Evolutionary conservation across 2,888 invertebrate genomes (phyloP).

Genomic region (Rambutsinella grinnellia): DNA sequence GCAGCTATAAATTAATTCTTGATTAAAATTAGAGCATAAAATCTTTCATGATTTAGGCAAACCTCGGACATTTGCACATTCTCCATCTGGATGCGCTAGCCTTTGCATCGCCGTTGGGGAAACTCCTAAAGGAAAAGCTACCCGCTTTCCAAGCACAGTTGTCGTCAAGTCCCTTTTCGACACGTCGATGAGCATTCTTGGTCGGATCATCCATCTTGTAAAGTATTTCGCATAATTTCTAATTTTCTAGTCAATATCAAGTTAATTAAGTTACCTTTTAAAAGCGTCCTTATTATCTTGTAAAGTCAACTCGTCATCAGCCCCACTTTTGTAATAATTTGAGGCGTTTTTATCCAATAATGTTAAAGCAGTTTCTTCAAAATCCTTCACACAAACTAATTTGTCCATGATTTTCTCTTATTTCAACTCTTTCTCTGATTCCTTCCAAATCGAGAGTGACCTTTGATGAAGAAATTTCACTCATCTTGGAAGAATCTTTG

Average conservation of each 20-base stretch:
- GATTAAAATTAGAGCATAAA: background rate
- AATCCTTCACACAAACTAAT: constrained; percentile 81
- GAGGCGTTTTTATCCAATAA: constrained; percentile 78
- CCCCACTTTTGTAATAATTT: constrained; percentile 91
- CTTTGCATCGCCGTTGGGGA: constrained; percentile 93
- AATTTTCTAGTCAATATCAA: constrained; percentile 4
- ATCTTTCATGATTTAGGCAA: constrained; percentile 48
- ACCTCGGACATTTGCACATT: constrained; percentile 86
- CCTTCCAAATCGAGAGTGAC: too few species aligned
- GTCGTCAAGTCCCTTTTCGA: constrained; percentile 76
- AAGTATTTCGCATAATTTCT: background rate
- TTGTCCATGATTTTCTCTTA: constrained; percentile 61
- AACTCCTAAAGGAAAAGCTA: constrained; percentile 82
- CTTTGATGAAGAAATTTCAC: too few species aligned
- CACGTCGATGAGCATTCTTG: constrained; percentile 83
- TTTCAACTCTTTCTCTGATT: too few species aligned
- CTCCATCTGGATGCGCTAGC: constrained; percentile 92
- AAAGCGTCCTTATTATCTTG: constrained; percentile 82
- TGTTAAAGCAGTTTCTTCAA: constrained; percentile 79
- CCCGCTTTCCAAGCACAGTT: constrained; percentile 75
- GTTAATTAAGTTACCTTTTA: constrained; percentile 73
- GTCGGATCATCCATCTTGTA: constrained; percentile 81
- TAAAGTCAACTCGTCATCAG: constrained; percentile 84
- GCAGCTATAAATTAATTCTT: constrained; percentile 76
- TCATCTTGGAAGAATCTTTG: too few species aligned